Evolutionary conservation across 2,797 vertebrate genomes (phyloP), one percentile per base, ranked within the genome.

Genomic region (Semotilus atromaculatus): DNA sequence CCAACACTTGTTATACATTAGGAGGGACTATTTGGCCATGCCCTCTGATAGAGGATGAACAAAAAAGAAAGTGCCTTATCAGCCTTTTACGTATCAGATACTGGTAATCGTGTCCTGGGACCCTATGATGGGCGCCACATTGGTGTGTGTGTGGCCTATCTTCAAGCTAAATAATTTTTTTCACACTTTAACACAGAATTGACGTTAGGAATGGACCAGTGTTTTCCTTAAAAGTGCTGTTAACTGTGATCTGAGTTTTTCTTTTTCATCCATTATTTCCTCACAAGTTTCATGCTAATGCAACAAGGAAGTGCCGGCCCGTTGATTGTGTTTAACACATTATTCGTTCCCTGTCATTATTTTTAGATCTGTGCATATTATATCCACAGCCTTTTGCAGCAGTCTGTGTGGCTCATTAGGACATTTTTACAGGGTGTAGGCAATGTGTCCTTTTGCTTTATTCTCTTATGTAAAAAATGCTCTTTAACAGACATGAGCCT

Each of bases 51-150:
- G 73, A 80, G 60, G 36, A 85, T 58, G 60, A 70, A 83, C 70
- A 84, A 80, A 84, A 85, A 68, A 86, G 84, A 79, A 88, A 90
- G 89, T 90, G 89, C 89, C 89, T 90, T 89, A 88, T 89, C 82
- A 82, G 80, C 77, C 29, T 78, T 21, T 70, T 84, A 64, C 45
- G 58, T 80, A 80, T 86, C 85, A 85, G 82, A 80, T 60, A 79
- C 64, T 82, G 80, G 75, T 82, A 68, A 86, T 83, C 58, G 3
- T 86, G 66, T 62, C 80, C 51, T 81, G 60, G 38, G 36, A 66
- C 66, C 38, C 71, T 40, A 43, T 38, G 60, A 48, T 45, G 43
- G 60, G 48, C 18, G 0, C 66, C 38, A 43, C 53, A 11, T 67
- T 53, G 31, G 11, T 67, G 48, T 48, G 23, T 45, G 43, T 82